Conservation (phyloP, 2,888 invertebrate genomes). For the Drosophila infuscata region DNA sequence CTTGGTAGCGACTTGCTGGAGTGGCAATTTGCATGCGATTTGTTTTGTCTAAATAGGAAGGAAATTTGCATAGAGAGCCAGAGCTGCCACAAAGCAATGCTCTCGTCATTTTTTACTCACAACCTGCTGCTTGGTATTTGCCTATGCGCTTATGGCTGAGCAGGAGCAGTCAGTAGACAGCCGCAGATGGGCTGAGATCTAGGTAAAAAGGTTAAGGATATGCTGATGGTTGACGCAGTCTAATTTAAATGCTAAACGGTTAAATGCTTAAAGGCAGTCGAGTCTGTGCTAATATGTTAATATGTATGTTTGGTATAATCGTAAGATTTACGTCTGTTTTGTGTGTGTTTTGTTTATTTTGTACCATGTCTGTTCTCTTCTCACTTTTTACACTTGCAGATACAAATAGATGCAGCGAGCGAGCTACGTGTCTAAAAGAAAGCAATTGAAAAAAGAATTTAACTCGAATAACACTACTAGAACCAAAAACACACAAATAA, state of each 20-base stretch:
- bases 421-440: constrained; percentile 8
- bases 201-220: constrained; percentile 80
- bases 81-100: constrained; percentile 70
- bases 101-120: constrained; percentile 35
- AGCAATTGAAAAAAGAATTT: constrained; percentile 48
- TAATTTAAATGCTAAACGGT: constrained; percentile 70
- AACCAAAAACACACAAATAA: constrained; percentile 25
- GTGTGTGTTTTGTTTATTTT: constrained; percentile 45
- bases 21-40: constrained; percentile 81
- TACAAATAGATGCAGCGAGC: constrained; percentile 45
- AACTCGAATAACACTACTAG: constrained; percentile 28
- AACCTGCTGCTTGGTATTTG: constrained; percentile 43
- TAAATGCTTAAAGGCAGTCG: constrained; percentile 25
- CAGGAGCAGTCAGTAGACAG: constrained; percentile 15
- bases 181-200: constrained; percentile 62
- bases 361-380: constrained; percentile 58
- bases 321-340: constrained; percentile 40
- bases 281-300: constrained; percentile 22
- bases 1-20: constrained; percentile 59
- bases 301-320: constrained; percentile 23
- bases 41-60: constrained; percentile 62
- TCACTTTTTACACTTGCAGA: constrained; percentile 72
- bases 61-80: constrained; percentile 64
- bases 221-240: constrained; percentile 53
- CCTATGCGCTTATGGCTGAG: constrained; percentile 51